These are phyloP conservation scores for Amphiprion ocellaris DNA, from an alignment of 2,113 vertebrate species.

Conservation along the genomic window DNA sequence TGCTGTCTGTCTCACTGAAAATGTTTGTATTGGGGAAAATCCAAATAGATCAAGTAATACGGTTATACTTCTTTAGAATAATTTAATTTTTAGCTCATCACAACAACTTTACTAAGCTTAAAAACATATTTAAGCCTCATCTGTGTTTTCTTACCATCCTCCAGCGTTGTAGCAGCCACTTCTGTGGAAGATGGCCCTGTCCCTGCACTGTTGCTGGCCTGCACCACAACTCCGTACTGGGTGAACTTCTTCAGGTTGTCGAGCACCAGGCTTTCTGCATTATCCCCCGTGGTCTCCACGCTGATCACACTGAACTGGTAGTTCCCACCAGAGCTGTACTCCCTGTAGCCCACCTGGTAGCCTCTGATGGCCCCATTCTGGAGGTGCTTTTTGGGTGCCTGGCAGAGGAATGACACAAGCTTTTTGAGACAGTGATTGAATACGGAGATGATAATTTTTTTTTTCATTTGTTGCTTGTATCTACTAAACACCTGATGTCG, in stretches of 20 bases:
- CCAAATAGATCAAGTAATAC: neutral
- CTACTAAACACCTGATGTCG: neutral
- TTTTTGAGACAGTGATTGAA: neutral
- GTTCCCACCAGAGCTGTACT: conserved; percentile 95
- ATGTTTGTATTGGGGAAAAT: no score
- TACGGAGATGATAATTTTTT: neutral
- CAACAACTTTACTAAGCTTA: neutral
- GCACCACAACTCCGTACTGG: conserved; percentile 97
- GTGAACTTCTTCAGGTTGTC: conserved; percentile 98
- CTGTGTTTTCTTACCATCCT: conserved; percentile 88
- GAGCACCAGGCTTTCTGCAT: conserved; percentile 93
- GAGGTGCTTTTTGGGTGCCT: conserved; percentile 96
- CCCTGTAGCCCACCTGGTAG: conserved; percentile 97
- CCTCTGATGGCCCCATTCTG: conserved; percentile 97
- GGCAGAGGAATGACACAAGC: neutral
- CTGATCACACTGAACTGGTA: conserved; percentile 98
- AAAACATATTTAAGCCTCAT: neutral
- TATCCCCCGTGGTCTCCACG: conserved; percentile 95
- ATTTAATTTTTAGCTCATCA: no score
- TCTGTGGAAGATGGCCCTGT: conserved; percentile 98
- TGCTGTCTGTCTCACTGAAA: neutral
- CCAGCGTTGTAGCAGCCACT: conserved; percentile 95
- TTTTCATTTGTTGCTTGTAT: neutral
- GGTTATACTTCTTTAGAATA: no score
- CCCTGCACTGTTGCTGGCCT: conserved; percentile 96